Percentiles rank a stretch among this genome's conserved stretches.
Conservation (phyloP, 2,888 invertebrate genomes). For the Acrobasis suavella region DNA sequence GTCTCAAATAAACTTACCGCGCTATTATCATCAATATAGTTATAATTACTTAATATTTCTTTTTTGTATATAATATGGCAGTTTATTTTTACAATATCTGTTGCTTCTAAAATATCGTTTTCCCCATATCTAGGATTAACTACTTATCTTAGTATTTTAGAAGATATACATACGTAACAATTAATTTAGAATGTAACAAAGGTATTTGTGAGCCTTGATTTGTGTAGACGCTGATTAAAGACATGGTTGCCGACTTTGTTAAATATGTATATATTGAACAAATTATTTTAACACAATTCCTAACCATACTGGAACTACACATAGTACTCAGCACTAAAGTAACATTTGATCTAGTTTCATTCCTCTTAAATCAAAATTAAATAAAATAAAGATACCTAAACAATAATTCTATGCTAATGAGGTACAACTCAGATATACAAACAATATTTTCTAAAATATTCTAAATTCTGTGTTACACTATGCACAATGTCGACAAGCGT, state of each 20-base stretch:
- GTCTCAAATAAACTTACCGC: background rate
- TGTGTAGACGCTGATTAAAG: background rate
- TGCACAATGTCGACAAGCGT: conserved; percentile 9
- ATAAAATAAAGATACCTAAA: background rate
- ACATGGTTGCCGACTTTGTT: background rate
- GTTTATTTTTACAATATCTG: conserved; percentile 1
- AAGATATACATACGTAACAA: background rate
- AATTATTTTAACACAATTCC: background rate
- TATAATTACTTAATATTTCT: background rate
- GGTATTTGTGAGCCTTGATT: background rate
- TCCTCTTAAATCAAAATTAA: background rate
- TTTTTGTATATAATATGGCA: conserved; percentile 3
- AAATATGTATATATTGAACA: background rate
- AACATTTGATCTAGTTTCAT: background rate
- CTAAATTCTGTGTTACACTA: background rate
- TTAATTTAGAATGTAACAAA: background rate
- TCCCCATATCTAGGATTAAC: background rate
- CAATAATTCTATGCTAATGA: background rate
- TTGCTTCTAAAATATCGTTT: background rate
- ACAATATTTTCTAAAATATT: background rate
- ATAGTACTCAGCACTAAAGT: background rate
- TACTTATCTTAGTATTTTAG: background rate
- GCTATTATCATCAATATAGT: background rate
- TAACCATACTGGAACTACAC: background rate
- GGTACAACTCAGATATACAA: background rate